phyloP scores from a whole-genome alignment of 1,140 invertebrate genomes.

The Acromyrmex charruanus region DNA sequence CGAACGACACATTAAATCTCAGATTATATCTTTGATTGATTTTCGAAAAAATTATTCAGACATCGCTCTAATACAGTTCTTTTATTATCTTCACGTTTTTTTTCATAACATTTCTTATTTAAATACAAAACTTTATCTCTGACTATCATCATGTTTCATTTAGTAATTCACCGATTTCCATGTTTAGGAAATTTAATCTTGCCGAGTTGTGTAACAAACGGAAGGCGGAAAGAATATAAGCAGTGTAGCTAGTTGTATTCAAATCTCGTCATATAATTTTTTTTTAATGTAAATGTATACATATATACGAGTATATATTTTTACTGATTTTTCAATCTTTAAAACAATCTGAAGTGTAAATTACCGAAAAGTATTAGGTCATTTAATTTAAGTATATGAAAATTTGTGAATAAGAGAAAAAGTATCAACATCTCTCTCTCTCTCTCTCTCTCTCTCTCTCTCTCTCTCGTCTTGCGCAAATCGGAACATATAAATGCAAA shows the following conservation, averaged over 20 bases:
- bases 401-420: background rate
- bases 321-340: background rate
- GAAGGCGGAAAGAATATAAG: conserved; percentile 1
- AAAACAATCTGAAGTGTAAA: background rate
- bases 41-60: conserved; percentile 6
- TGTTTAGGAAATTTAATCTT: conserved; percentile 33
- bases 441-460: no score
- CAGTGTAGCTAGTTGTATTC: background rate
- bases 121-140: conserved; percentile 21
- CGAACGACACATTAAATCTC: background rate
- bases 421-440: background rate
- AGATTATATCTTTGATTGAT: conserved; percentile 44
- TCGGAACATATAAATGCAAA: conserved; percentile 50
- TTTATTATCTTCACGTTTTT: background rate
- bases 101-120: conserved; percentile 2
- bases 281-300: background rate
- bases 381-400: background rate
- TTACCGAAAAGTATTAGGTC: background rate
- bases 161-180: background rate
- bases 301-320: background rate
- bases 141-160: conserved; percentile 9
- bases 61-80: background rate
- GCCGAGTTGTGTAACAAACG: background rate
- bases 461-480: background rate
- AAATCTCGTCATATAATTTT: background rate